These are phyloP conservation scores for Erebia epiphron DNA, from an alignment of 2,888 invertebrate species.

Conservation along the genomic window DNA sequence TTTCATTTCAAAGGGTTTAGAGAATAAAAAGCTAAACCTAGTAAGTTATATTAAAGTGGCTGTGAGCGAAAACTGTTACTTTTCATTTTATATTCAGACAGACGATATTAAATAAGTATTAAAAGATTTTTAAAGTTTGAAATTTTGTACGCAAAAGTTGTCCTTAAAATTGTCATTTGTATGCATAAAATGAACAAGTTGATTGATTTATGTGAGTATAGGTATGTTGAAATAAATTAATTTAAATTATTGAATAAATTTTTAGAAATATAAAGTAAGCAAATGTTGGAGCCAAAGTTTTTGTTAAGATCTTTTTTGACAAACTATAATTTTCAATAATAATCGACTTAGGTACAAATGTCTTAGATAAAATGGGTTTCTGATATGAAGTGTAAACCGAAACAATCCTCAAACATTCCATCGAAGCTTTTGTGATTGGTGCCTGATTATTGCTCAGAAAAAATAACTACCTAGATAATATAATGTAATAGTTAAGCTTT, in stretches of 20 bases:
- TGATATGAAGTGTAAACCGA: background rate
- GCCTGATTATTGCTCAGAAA: conserved; percentile 12
- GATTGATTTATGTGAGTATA: background rate
- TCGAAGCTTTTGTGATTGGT: background rate
- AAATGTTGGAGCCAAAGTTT: conserved; percentile 11
- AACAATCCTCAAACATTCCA: conserved; percentile 10
- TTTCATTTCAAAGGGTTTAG: no score
- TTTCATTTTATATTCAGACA: background rate
- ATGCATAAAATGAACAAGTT: background rate
- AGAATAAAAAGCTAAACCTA: no score
- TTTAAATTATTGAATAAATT: background rate
- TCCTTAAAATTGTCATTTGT: no score
- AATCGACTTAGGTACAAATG: no score
- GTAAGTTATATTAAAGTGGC: background rate
- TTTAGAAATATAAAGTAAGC: background rate
- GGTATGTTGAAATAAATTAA: background rate
- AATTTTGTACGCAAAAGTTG: no score
- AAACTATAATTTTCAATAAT: no score
- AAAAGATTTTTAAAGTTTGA: no score
- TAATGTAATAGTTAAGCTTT: background rate
- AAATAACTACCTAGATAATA: background rate
- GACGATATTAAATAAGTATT: background rate
- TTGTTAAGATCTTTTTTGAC: background rate
- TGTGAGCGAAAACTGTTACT: conserved; percentile 5
- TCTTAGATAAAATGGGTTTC: background rate